Percentiles rank a stretch among this genome's conserved stretches.
Conservation (phyloP, 2,113 vertebrate species). For the Silurus glanis region DNA sequence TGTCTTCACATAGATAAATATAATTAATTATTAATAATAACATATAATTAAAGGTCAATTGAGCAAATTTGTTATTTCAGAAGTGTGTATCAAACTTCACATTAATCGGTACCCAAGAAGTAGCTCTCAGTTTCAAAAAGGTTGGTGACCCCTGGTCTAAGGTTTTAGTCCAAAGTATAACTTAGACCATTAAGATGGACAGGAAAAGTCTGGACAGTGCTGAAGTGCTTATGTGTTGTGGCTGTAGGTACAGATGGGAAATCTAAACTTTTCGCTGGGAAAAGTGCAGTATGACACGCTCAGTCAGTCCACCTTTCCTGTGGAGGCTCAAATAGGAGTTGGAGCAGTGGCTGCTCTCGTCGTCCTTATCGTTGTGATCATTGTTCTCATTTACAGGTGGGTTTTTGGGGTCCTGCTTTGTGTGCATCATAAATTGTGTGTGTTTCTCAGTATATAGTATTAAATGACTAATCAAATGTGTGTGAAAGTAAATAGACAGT, state of each 20-base stretch:
- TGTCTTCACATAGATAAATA: too few relatives aligned
- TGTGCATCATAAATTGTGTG: neutral
- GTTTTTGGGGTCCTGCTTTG: neutral
- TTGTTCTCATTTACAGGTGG: constrained; percentile 96
- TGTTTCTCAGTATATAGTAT: neutral
- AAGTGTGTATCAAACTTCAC: too few relatives aligned
- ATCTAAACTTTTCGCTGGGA: constrained; percentile 87
- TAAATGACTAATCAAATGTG: neutral
- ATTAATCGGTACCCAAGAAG: too few relatives aligned
- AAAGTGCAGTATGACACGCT: constrained; percentile 90
- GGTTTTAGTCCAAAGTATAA: neutral
- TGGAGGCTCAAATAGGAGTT: constrained; percentile 92
- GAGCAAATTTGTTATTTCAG: too few relatives aligned
- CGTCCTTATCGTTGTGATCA: constrained; percentile 90
- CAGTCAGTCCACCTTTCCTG: constrained; percentile 84
- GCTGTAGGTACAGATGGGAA: constrained; percentile 92
- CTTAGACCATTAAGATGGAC: neutral
- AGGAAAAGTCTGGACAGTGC: neutral
- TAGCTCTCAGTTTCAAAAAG: too few relatives aligned
- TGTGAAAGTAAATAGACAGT: neutral
- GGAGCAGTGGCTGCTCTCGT: constrained; percentile 90
- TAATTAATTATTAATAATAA: too few relatives aligned
- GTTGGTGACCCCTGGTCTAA: too few relatives aligned
- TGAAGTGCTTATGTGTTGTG: constrained; percentile 24
- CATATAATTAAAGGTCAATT: too few relatives aligned